Evolutionary conservation across 2,888 invertebrate genomes (phyloP).

Genomic region (Agrypnus murinus): DNA sequence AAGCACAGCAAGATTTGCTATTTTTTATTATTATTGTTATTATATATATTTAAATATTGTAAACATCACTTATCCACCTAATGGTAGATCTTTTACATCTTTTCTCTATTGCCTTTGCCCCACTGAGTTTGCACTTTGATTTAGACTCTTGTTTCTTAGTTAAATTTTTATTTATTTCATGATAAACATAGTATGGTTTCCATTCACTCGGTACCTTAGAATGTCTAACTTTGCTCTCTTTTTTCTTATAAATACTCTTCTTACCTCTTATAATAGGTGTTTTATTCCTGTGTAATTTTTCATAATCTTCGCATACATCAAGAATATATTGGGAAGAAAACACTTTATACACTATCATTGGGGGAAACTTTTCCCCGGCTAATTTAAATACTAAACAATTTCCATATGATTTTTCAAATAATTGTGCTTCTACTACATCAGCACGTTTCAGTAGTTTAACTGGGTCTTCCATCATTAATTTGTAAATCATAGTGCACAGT

Average conservation of each 20-base stretch:
- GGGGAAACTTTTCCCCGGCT: slow-evolving; percentile 61
- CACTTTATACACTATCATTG: slow-evolving; percentile 62
- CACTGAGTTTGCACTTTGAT: slow-evolving; percentile 7
- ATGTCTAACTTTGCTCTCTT: not conserved
- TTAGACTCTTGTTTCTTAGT: too few relatives aligned
- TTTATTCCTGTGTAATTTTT: slow-evolving; percentile 16
- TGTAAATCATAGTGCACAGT: slow-evolving; percentile 48
- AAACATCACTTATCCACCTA: slow-evolving; percentile 43
- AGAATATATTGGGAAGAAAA: slow-evolving; percentile 48
- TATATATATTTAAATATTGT: slow-evolving; percentile 34
- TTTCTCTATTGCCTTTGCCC: not conserved
- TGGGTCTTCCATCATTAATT: slow-evolving; percentile 53
- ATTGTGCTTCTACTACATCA: slow-evolving; percentile 50
- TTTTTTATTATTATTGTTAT: too few relatives aligned
- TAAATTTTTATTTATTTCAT: not conserved
- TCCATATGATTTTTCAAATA: slow-evolving; percentile 58
- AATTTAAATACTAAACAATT: slow-evolving; percentile 59
- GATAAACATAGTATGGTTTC: slow-evolving; percentile 48
- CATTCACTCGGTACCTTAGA: slow-evolving; percentile 30
- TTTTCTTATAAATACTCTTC: too few relatives aligned
- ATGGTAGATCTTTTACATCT: slow-evolving; percentile 21
- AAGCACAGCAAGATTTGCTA: too few relatives aligned
- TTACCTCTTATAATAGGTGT: too few relatives aligned
- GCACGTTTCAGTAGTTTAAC: slow-evolving; percentile 50
- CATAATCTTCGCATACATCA: slow-evolving; percentile 28